These are phyloP conservation scores for Gallinago nigripennis DNA, from an alignment of 2,797 vertebrate genomes.

Conservation along the genomic window DNA sequence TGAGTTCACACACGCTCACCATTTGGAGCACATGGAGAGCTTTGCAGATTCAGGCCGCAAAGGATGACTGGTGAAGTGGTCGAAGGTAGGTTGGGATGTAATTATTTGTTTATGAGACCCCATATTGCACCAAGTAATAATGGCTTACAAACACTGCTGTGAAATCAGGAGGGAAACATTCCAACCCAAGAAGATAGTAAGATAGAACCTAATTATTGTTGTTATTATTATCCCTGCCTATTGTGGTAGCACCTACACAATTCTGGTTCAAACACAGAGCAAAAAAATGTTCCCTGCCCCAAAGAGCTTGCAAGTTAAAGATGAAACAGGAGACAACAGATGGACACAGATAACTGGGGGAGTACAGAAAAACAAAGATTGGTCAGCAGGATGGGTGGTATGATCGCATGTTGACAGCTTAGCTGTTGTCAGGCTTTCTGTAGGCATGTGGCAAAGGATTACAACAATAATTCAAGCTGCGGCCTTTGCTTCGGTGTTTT, in stretches of 20 bases:
- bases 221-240: constrained; percentile 21
- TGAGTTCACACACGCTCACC: neutral
- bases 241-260: constrained; percentile 38
- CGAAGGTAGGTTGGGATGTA: neutral
- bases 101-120: constrained; percentile 37
- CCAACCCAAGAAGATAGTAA: neutral
- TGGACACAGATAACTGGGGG: constrained; percentile 58
- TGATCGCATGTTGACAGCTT: constrained; percentile 53
- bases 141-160: constrained; percentile 26
- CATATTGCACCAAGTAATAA: constrained; percentile 31
- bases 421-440: constrained; percentile 55
- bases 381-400: constrained; percentile 52
- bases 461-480: constrained; percentile 27
- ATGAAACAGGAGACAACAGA: constrained; percentile 57
- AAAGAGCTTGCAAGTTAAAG: neutral
- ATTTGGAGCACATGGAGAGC: neutral
- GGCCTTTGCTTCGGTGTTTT: neutral
- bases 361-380: constrained; percentile 45
- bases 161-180: constrained; percentile 29
- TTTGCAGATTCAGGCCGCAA: neutral
- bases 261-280: neutral
- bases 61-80: neutral
- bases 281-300: constrained; percentile 45
- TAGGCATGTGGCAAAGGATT: constrained; percentile 54
- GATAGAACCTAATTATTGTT: constrained; percentile 39